Evolutionary conservation across 2,888 invertebrate species (phyloP), one percentile per base, ranked within the genome.

Genomic region (Mesorhabditis spiculigera): DNA sequence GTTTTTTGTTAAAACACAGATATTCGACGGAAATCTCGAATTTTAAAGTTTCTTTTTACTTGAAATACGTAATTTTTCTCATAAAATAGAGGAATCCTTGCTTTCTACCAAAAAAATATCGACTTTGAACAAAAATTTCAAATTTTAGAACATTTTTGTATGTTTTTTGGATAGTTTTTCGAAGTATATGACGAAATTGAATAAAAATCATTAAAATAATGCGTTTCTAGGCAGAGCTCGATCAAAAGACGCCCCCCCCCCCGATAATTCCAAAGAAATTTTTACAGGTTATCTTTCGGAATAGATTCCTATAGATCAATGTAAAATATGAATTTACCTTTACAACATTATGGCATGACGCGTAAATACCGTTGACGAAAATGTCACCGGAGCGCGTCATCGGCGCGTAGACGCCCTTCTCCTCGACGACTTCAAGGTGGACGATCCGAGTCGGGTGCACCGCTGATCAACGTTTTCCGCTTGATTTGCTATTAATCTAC

Each of bases 341-440:
- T 69, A 81, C 72, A 58, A 82, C 79, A 69, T 81, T 82, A 65
- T 82, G 81, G 71, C 82, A 82, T 4, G 79, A 79, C n/a, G 80
- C 79, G 68, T 80, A 77, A 45, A 82, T 66, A 63, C 75, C 73
- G 70, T 82, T 80, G 63, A 82, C 82, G 70, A 82, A 74, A 69
- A 82, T 65, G 63, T 79, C 78, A 45, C 71, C 67, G n/a, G 28
- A 66, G 43, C 8, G 13, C n/a, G 82, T 82, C 81, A 82, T 80
- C 44, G 82, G 82, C 6, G 82, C 77, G 71, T 74, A 82, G 66
- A 79, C 80, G 16, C 82, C 82, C 13, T 71, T 75, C 50, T 75
- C 74, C 43, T 71, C 69, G 69, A 77, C 72, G 3, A 74, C 71
- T 0, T 72, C 68, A 10, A 71, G 74, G 6, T 45, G 65, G 44